A percentile compares a stretch with the other conserved stretches of the same genome.
Conservation (phyloP, 2,888 invertebrate genomes). For the Busseola fusca region DNA sequence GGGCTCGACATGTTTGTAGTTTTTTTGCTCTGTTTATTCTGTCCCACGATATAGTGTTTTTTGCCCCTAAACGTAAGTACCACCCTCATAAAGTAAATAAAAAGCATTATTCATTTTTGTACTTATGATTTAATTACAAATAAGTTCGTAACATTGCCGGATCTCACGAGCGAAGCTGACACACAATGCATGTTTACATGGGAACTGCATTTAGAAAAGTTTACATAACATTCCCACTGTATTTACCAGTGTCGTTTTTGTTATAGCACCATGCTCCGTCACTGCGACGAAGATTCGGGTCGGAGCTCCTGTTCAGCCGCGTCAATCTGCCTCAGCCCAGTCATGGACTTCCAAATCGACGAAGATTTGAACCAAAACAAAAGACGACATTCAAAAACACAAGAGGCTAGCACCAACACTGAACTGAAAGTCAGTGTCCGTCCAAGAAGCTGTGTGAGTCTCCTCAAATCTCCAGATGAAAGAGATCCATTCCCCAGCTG, state of each 20-base stretch:
- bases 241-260: conserved; percentile 31
- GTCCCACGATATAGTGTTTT: too few relatives aligned
- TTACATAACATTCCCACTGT: conserved; percentile 31
- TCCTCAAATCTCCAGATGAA: conserved; percentile 85
- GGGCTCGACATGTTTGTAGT: not conserved
- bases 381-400: conserved; percentile 68
- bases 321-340: conserved; percentile 79
- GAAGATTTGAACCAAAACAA: conserved; percentile 62
- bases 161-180: conserved; percentile 1
- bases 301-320: conserved; percentile 86
- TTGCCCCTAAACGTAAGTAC: not conserved
- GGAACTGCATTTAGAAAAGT: conserved; percentile 16
- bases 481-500: conserved; percentile 86
- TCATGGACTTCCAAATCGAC: conserved; percentile 73
- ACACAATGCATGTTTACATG: conserved; percentile 25
- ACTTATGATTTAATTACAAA: conserved; percentile 1
- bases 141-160: not conserved
- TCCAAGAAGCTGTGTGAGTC: conserved; percentile 78
- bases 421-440: conserved; percentile 85
- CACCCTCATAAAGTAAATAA: conserved; percentile 1
- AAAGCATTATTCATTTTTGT: not conserved
- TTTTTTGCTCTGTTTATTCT: not conserved
- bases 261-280: conserved; percentile 80
- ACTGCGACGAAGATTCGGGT: conserved; percentile 86
- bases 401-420: conserved; percentile 86